Evolutionary conservation across 30 jellyfish, hydroid and myxozoan genomes (phyloP), one percentile per base, ranked within the genome.

Genomic region (Phacellophora camtschatica): DNA sequence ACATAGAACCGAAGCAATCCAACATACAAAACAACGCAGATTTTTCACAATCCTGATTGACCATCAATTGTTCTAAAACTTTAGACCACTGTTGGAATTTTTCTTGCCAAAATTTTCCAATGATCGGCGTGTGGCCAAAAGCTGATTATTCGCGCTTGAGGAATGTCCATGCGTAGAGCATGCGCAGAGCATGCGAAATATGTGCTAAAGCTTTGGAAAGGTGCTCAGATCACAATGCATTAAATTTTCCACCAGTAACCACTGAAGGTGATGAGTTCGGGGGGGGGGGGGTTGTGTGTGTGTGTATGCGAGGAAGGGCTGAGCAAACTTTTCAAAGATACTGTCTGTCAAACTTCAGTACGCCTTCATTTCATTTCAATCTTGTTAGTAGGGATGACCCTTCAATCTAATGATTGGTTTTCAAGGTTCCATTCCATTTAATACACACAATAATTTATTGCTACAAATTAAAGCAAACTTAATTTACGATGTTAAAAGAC

Each of bases 111-210:
- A 43, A 77, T 12, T 30, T 62, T 83, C 84, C 46, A 30, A 62
- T 84, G 91, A 34, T 23, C n/a, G 77, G 84, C 91, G 91, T 70
- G 91, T 80, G 91, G 77, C 91, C 10, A 3, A 24, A 36, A 43
- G 19, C 2, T 6, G 67, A 39, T 80, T 80, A 27, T 56, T 50
- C 77, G 18, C 37, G 91, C 76, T 37, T 59, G 88, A 63, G 29
- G 90, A 50, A 70, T 48, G 66, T 27, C 82, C 77, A 37, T 80
- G 84, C 91, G 84, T 78, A 76, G 63, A 22, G 78, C 25, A 37
- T 80, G 84, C 91, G 84, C 84, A 76, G 63, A 22, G 78, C 25
- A 36, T 58, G 58, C 49, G 18, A 39, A 32, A 19, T 34, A 42
- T 76, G 88, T 79, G 79, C 28, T 76, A 77, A 77, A 59, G 77